Evolutionary conservation across 2,113 vertebrate genomes (phyloP).

Genomic region (Cardinalis cardinalis): DNA sequence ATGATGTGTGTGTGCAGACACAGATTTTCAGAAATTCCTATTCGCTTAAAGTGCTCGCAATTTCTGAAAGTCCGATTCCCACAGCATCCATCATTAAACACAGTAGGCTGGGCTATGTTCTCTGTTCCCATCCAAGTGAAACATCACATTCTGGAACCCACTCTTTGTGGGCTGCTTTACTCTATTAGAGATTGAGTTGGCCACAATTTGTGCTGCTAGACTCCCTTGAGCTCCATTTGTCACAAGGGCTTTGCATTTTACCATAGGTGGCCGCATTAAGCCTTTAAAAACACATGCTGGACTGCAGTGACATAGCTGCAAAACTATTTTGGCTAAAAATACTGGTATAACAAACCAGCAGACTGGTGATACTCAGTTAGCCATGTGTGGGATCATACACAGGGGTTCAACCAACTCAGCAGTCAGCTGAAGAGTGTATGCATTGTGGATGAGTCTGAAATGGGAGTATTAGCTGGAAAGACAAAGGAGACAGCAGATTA

Average conservation of each 20-base stretch:
- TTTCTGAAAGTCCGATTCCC: background rate
- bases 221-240: background rate
- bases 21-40: background rate
- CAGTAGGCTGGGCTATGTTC: background rate
- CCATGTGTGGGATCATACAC: accelerated
- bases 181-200: background rate
- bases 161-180: background rate
- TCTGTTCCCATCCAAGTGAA: background rate
- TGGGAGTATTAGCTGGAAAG: background rate
- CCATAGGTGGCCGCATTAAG: background rate
- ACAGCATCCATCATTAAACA: background rate
- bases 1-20: background rate
- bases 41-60: background rate
- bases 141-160: background rate
- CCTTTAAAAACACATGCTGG: background rate
- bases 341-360: background rate
- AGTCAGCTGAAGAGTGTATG: background rate
- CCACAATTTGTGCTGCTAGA: background rate
- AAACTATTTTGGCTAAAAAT: background rate
- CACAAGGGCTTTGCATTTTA: background rate
- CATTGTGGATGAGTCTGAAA: background rate
- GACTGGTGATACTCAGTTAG: background rate
- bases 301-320: background rate
- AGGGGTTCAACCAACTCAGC: background rate
- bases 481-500: background rate